Evolutionary conservation across 1,140 invertebrate genomes (phyloP).

Genomic region (Bursaphelenchus mucronatus): DNA sequence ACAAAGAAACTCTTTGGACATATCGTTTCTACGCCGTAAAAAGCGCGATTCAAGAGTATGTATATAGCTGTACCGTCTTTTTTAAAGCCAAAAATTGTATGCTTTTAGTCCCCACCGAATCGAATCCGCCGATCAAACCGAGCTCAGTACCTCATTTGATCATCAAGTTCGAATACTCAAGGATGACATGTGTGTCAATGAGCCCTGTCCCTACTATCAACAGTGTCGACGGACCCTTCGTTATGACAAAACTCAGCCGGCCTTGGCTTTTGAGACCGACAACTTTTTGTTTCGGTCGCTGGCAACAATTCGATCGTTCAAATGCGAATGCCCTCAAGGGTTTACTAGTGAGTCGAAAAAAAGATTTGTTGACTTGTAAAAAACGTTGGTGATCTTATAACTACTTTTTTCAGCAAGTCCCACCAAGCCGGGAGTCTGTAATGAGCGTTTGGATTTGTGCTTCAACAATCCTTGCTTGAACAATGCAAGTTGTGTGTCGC

Average conservation of each 20-base stretch:
- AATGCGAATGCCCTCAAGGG: conserved; percentile 74
- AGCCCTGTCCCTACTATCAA: conserved; percentile 92
- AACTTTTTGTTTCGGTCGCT: conserved; percentile 88
- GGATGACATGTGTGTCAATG: conserved; percentile 89
- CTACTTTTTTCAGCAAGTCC: conserved; percentile 22
- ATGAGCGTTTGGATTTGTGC: conserved; percentile 92
- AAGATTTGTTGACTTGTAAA: conserved; percentile 15
- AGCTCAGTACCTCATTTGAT: conserved; percentile 18
- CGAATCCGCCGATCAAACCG: conserved; percentile 4
- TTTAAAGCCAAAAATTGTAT: conserved; percentile 63
- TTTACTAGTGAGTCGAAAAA: conserved; percentile 64
- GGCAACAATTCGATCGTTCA: conserved; percentile 87
- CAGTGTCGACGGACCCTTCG: conserved; percentile 84
- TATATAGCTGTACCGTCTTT: no score
- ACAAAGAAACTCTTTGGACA: no score
- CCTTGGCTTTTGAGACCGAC: conserved; percentile 71
- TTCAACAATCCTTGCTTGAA: conserved; percentile 89
- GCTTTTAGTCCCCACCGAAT: conserved; percentile 5
- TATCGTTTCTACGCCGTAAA: no score
- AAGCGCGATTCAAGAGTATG: no score
- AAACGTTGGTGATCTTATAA: conserved; percentile 9
- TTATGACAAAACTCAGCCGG: conserved; percentile 78
- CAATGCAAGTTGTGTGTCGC: conserved; percentile 77
- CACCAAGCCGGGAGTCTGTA: conserved; percentile 69
- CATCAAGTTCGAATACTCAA: conserved; percentile 83